phyloP scores from a whole-genome alignment of 2,888 invertebrate genomes.

The Biston betularia region DNA sequence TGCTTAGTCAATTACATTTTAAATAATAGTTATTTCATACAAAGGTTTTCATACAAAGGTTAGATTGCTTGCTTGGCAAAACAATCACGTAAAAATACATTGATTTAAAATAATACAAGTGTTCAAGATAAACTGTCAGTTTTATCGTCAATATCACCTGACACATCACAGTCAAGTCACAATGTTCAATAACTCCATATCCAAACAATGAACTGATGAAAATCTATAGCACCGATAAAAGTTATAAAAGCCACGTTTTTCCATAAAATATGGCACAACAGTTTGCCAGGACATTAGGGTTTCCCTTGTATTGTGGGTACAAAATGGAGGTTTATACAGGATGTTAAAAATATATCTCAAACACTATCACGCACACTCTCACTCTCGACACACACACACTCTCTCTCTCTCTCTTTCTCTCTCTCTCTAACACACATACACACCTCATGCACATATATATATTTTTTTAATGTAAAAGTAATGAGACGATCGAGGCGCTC shows the following conservation, averaged over 20 bases:
- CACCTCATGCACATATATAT: too few species aligned
- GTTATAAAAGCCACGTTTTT: slow-evolving; percentile 34
- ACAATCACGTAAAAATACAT: slow-evolving; percentile 1
- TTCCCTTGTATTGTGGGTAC: slow-evolving; percentile 54
- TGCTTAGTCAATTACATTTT: too few species aligned
- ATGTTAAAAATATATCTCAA: slow-evolving; percentile 14
- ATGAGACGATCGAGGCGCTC: too few species aligned
- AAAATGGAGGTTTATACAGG: slow-evolving; percentile 37
- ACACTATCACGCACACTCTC: too few species aligned
- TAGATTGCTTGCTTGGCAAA: not conserved
- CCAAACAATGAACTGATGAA: slow-evolving; percentile 31
- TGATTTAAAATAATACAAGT: not conserved
- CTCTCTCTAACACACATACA: too few species aligned
- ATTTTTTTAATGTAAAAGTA: too few species aligned
- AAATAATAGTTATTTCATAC: too few species aligned
- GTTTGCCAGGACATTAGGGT: slow-evolving; percentile 62
- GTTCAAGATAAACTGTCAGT: slow-evolving; percentile 16
- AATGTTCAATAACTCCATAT: slow-evolving; percentile 11
- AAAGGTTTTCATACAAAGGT: not conserved
- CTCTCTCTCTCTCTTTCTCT: too few species aligned
- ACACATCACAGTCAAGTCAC: slow-evolving; percentile 3
- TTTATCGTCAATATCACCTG: slow-evolving; percentile 15
- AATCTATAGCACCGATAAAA: slow-evolving; percentile 30
- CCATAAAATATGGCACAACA: slow-evolving; percentile 52
- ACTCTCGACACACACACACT: too few species aligned